Evolutionary conservation across 1,140 invertebrate genomes (phyloP).

Genomic region (Lordiphosa clarofinis): DNA sequence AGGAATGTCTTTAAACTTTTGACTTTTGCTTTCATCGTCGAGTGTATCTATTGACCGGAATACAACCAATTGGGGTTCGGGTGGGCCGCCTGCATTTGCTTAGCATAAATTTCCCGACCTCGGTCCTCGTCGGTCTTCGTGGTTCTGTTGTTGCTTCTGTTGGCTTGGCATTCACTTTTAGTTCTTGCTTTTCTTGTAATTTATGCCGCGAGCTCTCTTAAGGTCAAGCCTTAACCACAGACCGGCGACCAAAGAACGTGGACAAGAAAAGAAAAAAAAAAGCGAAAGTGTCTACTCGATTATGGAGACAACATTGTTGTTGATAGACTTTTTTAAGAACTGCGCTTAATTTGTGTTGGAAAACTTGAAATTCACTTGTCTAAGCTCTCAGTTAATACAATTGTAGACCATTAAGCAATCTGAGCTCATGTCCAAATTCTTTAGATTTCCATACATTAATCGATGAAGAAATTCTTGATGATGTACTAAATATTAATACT

Average conservation of each 20-base stretch:
- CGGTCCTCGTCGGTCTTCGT: constrained; percentile 27
- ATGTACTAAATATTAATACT: too few species aligned
- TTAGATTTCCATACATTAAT: too few species aligned
- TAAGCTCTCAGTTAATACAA: too few species aligned
- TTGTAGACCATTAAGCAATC: too few species aligned
- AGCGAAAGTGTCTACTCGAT: background rate
- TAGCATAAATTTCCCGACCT: constrained; percentile 46
- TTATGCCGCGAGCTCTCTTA: constrained; percentile 46
- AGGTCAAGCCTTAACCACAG: constrained; percentile 40
- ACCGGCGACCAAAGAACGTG: too few species aligned
- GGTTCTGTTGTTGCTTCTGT: constrained; percentile 3
- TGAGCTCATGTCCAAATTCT: too few species aligned
- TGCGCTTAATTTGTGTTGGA: too few species aligned
- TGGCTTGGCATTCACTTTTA: constrained; percentile 51
- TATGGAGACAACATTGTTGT: too few species aligned
- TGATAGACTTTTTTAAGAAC: too few species aligned
- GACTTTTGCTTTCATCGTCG: constrained; percentile 40
- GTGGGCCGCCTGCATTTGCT: constrained; percentile 54
- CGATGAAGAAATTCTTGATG: too few species aligned
- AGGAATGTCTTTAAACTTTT: constrained; percentile 25
- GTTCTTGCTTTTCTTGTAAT: constrained; percentile 39
- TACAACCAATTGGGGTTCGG: background rate
- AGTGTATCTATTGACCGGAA: constrained; percentile 37
- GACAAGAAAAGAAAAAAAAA: background rate
- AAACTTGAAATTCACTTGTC: too few species aligned